Evolutionary conservation across 2,797 vertebrate genomes (phyloP).

Genomic region (Crypturellus tataupa): DNA sequence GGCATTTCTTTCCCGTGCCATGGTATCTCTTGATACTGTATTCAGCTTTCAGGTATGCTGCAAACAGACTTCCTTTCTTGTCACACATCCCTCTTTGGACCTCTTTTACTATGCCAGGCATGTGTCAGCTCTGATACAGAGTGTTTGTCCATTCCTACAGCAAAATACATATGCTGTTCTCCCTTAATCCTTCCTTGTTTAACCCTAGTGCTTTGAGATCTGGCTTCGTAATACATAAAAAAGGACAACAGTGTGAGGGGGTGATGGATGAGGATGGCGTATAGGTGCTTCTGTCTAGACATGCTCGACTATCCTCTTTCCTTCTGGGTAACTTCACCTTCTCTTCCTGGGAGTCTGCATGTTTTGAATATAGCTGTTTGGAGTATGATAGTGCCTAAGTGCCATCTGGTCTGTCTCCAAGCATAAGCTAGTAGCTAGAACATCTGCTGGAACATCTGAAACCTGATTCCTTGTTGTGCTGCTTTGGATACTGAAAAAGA

Average conservation of each 20-base stretch:
- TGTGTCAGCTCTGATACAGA: not conserved
- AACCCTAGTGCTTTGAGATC: not conserved
- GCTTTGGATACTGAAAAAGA: not conserved
- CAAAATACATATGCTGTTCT: not conserved
- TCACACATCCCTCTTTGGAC: not conserved
- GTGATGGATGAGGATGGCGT: not conserved
- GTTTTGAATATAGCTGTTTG: not conserved
- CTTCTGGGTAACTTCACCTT: not conserved
- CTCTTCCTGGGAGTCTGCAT: not conserved
- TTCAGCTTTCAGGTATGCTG: not conserved
- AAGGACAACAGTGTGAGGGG: not conserved
- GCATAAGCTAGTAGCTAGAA: not conserved
- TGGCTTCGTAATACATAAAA: not conserved
- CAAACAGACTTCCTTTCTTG: not conserved
- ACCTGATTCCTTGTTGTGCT: not conserved
- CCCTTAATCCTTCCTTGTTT: not conserved
- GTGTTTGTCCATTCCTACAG: not conserved
- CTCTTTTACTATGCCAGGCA: not conserved
- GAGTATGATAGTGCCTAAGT: not conserved
- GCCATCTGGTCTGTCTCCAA: not conserved
- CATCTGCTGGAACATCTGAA: not conserved
- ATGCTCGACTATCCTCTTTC: rapidly evolving
- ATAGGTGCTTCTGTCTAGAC: not conserved
- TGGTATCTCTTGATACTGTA: not conserved
- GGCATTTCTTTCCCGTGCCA: not conserved